These are phyloP conservation scores for Sitophilus oryzae DNA, from an alignment of 1,140 invertebrate species.

Conservation along the genomic window DNA sequence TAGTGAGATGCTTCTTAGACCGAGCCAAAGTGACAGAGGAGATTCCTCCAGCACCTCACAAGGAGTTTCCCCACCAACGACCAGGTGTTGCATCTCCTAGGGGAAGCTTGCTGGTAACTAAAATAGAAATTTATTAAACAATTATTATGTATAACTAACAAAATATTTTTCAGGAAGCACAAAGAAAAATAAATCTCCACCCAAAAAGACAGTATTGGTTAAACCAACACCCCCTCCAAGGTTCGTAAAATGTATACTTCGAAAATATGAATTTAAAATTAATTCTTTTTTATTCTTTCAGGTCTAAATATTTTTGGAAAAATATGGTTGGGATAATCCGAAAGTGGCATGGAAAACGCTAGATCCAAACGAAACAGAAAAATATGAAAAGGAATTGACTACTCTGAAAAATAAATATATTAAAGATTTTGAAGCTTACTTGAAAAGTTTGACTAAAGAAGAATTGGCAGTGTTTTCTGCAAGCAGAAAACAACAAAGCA, in stretches of 20 bases:
- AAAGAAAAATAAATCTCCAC: background rate
- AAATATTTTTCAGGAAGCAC: background rate
- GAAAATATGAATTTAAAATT: too few species aligned
- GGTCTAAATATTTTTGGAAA: conserved; percentile 25
- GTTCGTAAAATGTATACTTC: conserved; percentile 30
- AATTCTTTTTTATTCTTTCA: too few species aligned
- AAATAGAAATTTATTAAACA: background rate
- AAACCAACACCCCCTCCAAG: conserved; percentile 44
- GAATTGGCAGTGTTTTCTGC: conserved; percentile 38
- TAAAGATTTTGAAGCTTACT: conserved; percentile 44
- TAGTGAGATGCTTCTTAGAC: too few species aligned
- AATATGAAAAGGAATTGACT: conserved; percentile 39
- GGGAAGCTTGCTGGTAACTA: conserved; percentile 34
- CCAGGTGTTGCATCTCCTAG: too few species aligned
- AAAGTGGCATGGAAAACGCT: conserved; percentile 41
- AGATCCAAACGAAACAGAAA: conserved; percentile 37
- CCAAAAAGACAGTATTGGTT: conserved; percentile 1
- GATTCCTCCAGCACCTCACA: too few species aligned
- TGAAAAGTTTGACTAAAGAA: conserved; percentile 43
- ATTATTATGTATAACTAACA: background rate
- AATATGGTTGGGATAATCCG: conserved; percentile 39
- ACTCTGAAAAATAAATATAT: conserved; percentile 43
- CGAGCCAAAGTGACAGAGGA: too few species aligned
- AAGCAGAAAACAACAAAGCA: conserved; percentile 2
- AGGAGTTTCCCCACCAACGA: too few species aligned